Evolutionary conservation across 2,113 vertebrate species (phyloP).

Genomic region (Tragelaphus strepsiceros): DNA sequence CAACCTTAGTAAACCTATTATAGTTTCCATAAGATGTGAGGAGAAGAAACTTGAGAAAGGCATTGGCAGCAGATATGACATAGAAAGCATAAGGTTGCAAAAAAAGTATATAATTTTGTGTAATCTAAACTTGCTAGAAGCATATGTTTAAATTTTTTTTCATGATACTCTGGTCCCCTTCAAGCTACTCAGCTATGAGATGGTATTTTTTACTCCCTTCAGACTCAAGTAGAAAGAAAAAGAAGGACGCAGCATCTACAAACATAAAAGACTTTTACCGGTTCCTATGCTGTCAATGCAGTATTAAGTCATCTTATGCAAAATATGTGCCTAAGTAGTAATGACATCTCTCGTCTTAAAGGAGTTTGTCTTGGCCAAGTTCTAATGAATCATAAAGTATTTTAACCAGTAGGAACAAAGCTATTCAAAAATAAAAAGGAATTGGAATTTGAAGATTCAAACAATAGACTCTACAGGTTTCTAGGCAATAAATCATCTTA

Average conservation of each 20-base stretch:
- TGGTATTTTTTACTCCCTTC: constrained; percentile 86
- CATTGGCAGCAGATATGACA: background rate
- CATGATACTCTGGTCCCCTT: constrained; percentile 83
- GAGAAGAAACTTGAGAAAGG: background rate
- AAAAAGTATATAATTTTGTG: background rate
- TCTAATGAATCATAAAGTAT: constrained; percentile 89
- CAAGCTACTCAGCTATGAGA: constrained; percentile 88
- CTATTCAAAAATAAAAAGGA: constrained; percentile 86
- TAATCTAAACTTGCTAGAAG: constrained; percentile 13
- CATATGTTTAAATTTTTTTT: background rate
- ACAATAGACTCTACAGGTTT: constrained; percentile 86
- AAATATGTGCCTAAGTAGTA: constrained; percentile 85
- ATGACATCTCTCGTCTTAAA: constrained; percentile 86
- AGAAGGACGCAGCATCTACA: constrained; percentile 80
- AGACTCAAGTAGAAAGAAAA: constrained; percentile 86
- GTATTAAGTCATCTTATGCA: constrained; percentile 90
- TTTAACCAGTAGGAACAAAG: constrained; percentile 84
- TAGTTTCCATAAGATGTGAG: background rate
- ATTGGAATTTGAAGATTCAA: constrained; percentile 84
- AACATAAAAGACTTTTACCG: constrained; percentile 85
- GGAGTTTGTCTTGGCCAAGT: constrained; percentile 87
- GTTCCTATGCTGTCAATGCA: constrained; percentile 86
- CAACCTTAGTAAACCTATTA: constrained; percentile 4
- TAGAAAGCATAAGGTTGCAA: background rate
- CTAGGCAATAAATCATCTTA: constrained; percentile 71